Evolutionary conservation across 2,113 vertebrate genomes (phyloP).

Genomic region (Rhizomys pruinosus): DNA sequence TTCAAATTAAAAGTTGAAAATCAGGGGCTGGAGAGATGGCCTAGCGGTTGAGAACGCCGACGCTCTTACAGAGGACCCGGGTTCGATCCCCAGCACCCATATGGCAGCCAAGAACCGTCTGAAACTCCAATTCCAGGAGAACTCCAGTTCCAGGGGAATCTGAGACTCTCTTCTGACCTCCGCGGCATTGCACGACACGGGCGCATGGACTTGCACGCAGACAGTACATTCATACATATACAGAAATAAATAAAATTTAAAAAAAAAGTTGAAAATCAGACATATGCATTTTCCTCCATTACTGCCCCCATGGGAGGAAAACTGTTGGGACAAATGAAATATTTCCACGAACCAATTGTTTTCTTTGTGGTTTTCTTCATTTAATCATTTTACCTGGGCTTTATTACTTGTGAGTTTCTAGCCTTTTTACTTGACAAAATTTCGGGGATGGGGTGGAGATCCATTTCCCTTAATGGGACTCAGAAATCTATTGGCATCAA

Average conservation of each 20-base stretch:
- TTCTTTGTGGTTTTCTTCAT: conserved; percentile 45
- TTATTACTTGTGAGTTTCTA: conserved; percentile 64
- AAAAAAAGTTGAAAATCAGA: conserved; percentile 42
- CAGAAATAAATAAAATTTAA: conserved; percentile 48
- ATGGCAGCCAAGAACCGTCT: too few relatives aligned
- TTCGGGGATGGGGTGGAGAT: conserved; percentile 19
- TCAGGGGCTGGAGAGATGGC: too few relatives aligned
- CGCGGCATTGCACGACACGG: too few relatives aligned
- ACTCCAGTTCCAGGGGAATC: too few relatives aligned
- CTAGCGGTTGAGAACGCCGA: too few relatives aligned
- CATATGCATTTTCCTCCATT: not conserved
- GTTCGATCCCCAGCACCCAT: too few relatives aligned
- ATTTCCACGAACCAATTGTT: conserved; percentile 52
- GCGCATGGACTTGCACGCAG: too few relatives aligned
- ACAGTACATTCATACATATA: too few relatives aligned
- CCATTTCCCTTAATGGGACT: conserved; percentile 70
- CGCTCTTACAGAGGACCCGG: too few relatives aligned
- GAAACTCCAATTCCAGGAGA: too few relatives aligned
- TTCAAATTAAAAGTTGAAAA: conserved; percentile 11
- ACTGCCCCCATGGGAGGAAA: conserved; percentile 35
- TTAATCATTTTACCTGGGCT: conserved; percentile 29
- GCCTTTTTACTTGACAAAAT: conserved; percentile 28
- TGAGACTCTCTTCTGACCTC: too few relatives aligned
- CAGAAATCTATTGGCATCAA: conserved; percentile 69
- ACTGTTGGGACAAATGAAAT: conserved; percentile 36